A percentile compares a stretch with the other conserved stretches of the same genome.
Evolutionary conservation across 2,113 vertebrate genomes (phyloP).

Genomic region (Trichechus manatus): DNA sequence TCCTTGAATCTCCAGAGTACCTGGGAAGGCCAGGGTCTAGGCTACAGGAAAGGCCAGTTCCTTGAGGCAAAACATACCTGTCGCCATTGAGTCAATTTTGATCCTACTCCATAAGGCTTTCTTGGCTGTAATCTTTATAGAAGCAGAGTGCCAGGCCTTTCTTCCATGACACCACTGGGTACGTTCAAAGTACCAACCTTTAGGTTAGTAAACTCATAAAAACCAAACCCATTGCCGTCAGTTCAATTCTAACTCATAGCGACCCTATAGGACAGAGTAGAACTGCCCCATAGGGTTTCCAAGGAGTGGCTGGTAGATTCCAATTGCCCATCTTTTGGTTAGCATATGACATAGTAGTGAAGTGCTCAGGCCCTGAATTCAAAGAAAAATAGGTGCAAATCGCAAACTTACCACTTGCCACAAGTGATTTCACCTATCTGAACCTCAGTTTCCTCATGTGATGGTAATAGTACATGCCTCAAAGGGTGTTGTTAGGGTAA

Average conservation of each 20-base stretch:
- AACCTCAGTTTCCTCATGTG: rapidly evolving
- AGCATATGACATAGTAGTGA: neutral
- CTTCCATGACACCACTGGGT: neutral
- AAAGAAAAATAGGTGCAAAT: neutral
- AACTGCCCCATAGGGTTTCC: too few relatives aligned
- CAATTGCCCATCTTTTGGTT: too few relatives aligned
- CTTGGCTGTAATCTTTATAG: neutral
- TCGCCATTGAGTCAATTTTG: neutral
- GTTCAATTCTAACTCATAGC: too few relatives aligned
- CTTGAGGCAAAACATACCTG: neutral
- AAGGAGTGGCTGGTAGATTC: too few relatives aligned
- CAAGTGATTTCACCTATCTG: neutral
- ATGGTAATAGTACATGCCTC: neutral
- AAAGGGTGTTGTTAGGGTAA: neutral
- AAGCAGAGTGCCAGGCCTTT: neutral
- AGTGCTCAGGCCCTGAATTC: neutral
- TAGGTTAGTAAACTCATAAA: neutral
- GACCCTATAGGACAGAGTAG: too few relatives aligned
- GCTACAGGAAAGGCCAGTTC: neutral
- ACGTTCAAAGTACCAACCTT: neutral
- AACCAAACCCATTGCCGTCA: too few relatives aligned
- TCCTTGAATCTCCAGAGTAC: neutral
- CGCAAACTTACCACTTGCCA: neutral
- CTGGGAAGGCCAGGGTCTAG: neutral
- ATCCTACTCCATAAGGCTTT: neutral